phyloP scores from a whole-genome alignment of 1,140 invertebrate species.

The Venturia canescens region DNA sequence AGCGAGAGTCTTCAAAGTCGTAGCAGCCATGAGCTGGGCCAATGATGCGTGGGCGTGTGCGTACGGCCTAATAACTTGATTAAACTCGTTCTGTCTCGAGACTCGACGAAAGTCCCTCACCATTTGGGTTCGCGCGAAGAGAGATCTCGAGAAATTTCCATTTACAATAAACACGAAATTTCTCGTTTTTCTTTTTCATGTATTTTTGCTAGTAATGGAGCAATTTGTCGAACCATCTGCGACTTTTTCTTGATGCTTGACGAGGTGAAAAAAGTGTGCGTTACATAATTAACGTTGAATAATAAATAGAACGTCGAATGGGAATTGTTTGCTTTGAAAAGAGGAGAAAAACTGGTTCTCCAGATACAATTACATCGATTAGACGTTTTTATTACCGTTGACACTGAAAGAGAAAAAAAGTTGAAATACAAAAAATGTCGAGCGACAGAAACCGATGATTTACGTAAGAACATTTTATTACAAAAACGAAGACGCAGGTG shows the following conservation, averaged over 20 bases:
- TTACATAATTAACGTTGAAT: slow-evolving; percentile 15
- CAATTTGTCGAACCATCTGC: background rate
- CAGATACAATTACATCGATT: background rate
- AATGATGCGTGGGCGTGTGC: slow-evolving; percentile 60
- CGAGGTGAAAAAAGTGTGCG: background rate
- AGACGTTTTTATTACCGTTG: background rate
- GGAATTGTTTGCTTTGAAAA: background rate
- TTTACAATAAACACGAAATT: background rate
- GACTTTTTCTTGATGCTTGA: background rate
- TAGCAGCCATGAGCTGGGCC: slow-evolving; percentile 1
- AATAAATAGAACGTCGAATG: background rate
- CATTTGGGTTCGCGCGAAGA: background rate
- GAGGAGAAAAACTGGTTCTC: background rate
- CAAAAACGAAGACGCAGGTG: no score
- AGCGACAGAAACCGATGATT: background rate
- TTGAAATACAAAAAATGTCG: background rate
- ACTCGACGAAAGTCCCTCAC: slow-evolving; percentile 38
- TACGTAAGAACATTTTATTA: background rate
- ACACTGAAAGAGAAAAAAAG: background rate
- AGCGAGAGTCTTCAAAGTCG: background rate
- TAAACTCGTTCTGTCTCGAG: slow-evolving; percentile 63
- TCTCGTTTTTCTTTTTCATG: background rate
- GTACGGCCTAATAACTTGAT: slow-evolving; percentile 65
- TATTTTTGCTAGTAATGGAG: background rate
- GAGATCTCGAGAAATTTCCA: background rate